Evolutionary conservation across 2,113 vertebrate species (phyloP), one percentile per base, ranked within the genome.

Genomic region (Ictalurus punctatus): DNA sequence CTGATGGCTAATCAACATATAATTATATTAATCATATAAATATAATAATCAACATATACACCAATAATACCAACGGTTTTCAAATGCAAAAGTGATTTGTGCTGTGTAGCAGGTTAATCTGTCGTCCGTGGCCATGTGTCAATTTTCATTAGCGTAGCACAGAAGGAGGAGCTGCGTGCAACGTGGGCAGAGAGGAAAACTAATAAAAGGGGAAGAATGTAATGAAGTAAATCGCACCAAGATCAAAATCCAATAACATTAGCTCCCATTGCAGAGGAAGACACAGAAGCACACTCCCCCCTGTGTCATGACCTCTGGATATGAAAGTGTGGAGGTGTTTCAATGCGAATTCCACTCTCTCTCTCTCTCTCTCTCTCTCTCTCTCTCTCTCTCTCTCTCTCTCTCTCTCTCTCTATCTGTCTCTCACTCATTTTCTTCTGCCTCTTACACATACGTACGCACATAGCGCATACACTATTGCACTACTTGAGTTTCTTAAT

Each of bases 241-340:
- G 86, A 73, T 82, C 34, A 81, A 82, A 88, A 85, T 86, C 83
- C 83, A 88, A 86, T 86, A 90, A 84, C 56, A 83, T 48, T 83
- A 63, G 73, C 37, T 84, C 61, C 30, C 58, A 83, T 17, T 0
- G 30, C 71, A 52, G 54, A 58, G 83, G 73, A 83, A 69, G 67
- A 76, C 16, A 23, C 17, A 71, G 58, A 48, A 9, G 59, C 44
- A 27, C 8, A 10, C 13, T 23, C 76, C 40, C 52, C 2, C 7
- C 17, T 16, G 83, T 44, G 67, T 56, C 48, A 58, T 44, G 65
- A 83, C 79, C 84, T 85, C 83, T 88, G 56, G 84, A 83, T 86
- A 88, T 87, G 84, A 85, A 88, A 83, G 48, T 71, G 56, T 54
- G 56, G 83, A 56, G 40, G 67, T 65, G 79, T 86, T 90, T 86